These are phyloP conservation scores for Entomobrya proxima DNA, from an alignment of 2,888 invertebrate species.

Conservation along the genomic window DNA sequence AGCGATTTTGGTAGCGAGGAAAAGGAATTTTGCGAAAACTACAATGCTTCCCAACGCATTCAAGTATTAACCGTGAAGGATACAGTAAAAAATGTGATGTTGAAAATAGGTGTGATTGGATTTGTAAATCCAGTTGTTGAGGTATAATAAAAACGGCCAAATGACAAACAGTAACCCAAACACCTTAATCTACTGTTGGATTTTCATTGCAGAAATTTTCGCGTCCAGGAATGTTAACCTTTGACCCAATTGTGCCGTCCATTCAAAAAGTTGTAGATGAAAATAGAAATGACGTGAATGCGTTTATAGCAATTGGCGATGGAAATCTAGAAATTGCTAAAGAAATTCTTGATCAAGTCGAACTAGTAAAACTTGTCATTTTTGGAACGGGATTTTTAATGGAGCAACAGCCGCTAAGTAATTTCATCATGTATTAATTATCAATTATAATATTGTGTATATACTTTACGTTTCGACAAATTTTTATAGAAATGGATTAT, in stretches of 20 bases:
- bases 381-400: slow-evolving; percentile 63
- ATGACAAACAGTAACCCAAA: neutral
- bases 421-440: too few species aligned
- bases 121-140: slow-evolving; percentile 69
- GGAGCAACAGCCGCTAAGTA: neutral
- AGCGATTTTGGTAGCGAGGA: neutral
- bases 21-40: neutral
- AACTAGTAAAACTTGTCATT: slow-evolving; percentile 70
- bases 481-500: too few species aligned
- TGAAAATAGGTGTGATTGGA: slow-evolving; percentile 69
- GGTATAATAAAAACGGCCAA: too few species aligned
- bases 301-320: slow-evolving; percentile 71
- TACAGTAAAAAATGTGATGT: neutral
- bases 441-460: too few species aligned
- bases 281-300: slow-evolving; percentile 7
- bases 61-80: neutral
- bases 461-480: neutral
- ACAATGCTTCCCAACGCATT: neutral
- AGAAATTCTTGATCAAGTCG: slow-evolving; percentile 61
- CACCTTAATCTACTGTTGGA: too few species aligned
- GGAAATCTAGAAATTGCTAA: slow-evolving; percentile 63
- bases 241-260: slow-evolving; percentile 46
- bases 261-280: slow-evolving; percentile 27
- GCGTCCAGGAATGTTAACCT: slow-evolving; percentile 62
- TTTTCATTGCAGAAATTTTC: slow-evolving; percentile 64